These are phyloP conservation scores for Oncopodura yosiiana DNA, from an alignment of 1,140 invertebrate genomes.

Conservation along the genomic window DNA sequence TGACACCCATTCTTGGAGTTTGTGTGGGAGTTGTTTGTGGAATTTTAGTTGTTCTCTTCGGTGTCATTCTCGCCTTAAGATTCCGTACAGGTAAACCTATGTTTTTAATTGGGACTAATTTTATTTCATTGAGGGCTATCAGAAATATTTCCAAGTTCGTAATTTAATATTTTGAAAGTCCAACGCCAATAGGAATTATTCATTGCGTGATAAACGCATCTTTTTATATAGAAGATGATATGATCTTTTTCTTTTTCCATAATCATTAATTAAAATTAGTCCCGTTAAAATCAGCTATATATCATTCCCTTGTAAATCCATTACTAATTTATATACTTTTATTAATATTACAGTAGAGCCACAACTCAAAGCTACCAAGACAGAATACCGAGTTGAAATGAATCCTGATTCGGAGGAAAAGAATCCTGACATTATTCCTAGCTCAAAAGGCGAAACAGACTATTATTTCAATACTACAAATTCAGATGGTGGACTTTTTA, in stretches of 20 bases:
- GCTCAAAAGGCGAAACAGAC: slow-evolving; percentile 61
- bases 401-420: slow-evolving; percentile 65
- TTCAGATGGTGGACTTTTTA: slow-evolving; percentile 24
- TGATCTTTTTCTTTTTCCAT: too few relatives aligned
- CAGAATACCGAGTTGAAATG: slow-evolving; percentile 46
- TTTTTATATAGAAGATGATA: too few relatives aligned
- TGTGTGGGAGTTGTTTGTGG: slow-evolving; percentile 60
- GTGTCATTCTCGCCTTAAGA: slow-evolving; percentile 58
- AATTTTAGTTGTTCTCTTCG: slow-evolving; percentile 55
- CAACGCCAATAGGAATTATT: too few relatives aligned
- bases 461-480: slow-evolving; percentile 29
- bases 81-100: slow-evolving; percentile 45
- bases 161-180: too few relatives aligned
- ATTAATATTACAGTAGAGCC: slow-evolving; percentile 40
- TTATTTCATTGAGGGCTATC: slow-evolving; percentile 44
- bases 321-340: too few relatives aligned
- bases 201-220: too few relatives aligned
- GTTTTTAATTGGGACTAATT: slow-evolving; percentile 45
- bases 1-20: slow-evolving; percentile 63
- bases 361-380: slow-evolving; percentile 52
- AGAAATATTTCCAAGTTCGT: too few relatives aligned
- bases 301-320: too few relatives aligned
- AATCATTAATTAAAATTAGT: too few relatives aligned
- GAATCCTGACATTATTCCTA: slow-evolving; percentile 73
- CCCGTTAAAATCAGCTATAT: too few relatives aligned